Evolutionary conservation across 2,797 vertebrate species (phyloP).

Genomic region (Hipposideros larvatus): DNA sequence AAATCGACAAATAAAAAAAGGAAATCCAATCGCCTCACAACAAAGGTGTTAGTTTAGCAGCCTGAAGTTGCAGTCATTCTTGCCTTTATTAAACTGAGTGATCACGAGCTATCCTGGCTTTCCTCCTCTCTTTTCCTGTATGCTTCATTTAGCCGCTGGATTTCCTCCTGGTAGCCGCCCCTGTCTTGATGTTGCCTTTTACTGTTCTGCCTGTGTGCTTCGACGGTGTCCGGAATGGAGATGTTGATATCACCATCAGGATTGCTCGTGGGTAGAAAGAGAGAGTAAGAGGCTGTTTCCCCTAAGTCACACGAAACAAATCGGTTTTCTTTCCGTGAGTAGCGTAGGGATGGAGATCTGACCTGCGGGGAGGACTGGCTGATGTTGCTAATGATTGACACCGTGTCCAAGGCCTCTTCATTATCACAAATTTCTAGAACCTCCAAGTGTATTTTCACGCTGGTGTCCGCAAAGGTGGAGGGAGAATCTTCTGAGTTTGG

Average conservation of each 20-base stretch:
- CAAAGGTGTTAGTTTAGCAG: neutral
- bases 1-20: conserved; percentile 17
- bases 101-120: conserved; percentile 47
- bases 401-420: conserved; percentile 97
- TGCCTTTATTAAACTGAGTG: fast-evolving
- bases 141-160: conserved; percentile 96
- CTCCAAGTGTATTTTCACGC: conserved; percentile 97
- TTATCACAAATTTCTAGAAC: conserved; percentile 99
- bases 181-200: conserved; percentile 91
- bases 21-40: neutral
- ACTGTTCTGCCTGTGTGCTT: conserved; percentile 97
- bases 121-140: conserved; percentile 92
- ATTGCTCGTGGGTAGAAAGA: conserved; percentile 94
- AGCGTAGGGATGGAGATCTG: conserved; percentile 97
- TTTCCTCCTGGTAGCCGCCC: conserved; percentile 95
- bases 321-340: conserved; percentile 96
- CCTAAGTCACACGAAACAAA: conserved; percentile 98
- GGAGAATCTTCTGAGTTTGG: conserved; percentile 93
- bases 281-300: conserved; percentile 97
- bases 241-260: conserved; percentile 95
- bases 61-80: neutral
- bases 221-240: conserved; percentile 98
- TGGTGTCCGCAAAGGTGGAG: conserved; percentile 91
- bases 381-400: conserved; percentile 99
- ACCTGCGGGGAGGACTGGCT: conserved; percentile 97